Conservation (phyloP, 64 coral and sea anemone species). For the Stichodactyla mertensii region DNA sequence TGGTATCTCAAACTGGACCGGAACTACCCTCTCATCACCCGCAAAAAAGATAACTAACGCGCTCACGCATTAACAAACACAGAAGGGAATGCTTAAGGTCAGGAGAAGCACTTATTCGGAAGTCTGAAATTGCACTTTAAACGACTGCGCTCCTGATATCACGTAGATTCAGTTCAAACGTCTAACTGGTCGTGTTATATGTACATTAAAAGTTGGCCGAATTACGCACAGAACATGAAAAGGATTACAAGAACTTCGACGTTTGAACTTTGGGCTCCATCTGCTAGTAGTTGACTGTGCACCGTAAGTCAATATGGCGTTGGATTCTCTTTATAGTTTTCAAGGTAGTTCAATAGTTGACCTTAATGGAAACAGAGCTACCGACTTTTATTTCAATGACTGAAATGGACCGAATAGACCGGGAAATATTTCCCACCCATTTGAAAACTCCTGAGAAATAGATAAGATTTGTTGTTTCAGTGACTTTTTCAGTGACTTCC, state of each 20-base stretch:
- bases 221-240: background rate
- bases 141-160: background rate
- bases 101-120: background rate
- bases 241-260: background rate
- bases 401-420: too few species aligned
- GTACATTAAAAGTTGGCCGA: background rate
- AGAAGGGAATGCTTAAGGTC: background rate
- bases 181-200: background rate
- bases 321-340: too few species aligned
- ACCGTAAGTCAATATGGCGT: too few species aligned
- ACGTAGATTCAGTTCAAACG: background rate
- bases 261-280: background rate
- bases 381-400: too few species aligned
- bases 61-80: background rate
- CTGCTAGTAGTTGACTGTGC: background rate
- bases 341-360: too few species aligned
- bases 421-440: too few species aligned
- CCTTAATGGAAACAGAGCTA: too few species aligned
- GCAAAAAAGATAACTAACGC: background rate
- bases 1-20: constrained; percentile 1
- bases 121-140: background rate
- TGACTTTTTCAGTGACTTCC: too few species aligned
- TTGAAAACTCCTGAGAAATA: too few species aligned
- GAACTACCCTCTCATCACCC: constrained; percentile 20
- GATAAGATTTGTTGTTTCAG: too few species aligned